Percentiles rank a stretch among this genome's conserved stretches.
phyloP scores from a whole-genome alignment of 2,113 vertebrate genomes.

The Erythrolamprus reginae region DNA sequence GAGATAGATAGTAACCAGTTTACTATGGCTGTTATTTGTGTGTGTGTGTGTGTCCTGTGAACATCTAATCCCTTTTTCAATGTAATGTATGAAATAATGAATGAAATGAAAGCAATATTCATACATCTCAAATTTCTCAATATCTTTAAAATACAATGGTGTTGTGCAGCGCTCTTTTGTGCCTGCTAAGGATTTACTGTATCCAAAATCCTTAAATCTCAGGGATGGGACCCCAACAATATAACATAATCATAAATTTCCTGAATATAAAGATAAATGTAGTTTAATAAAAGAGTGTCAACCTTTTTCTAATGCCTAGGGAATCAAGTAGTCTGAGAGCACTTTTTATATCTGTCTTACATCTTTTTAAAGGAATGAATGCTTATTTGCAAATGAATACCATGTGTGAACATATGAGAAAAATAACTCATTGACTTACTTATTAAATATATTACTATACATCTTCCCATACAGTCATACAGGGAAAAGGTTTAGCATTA shows the following conservation, averaged over 20 bases:
- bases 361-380: background rate
- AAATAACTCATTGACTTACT: background rate
- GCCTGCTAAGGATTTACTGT: background rate
- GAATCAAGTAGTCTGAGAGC: background rate
- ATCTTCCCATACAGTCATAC: background rate
- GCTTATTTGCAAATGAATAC: background rate
- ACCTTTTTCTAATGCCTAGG: background rate
- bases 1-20: background rate
- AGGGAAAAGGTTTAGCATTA: background rate
- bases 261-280: background rate
- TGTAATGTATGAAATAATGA: background rate
- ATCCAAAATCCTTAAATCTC: background rate
- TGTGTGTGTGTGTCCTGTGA: background rate
- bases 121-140: background rate
- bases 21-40: background rate
- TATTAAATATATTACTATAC: background rate
- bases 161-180: background rate
- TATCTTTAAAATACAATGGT: background rate
- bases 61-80: background rate
- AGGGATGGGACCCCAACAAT: background rate
- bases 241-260: background rate
- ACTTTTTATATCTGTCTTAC: background rate
- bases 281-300: background rate
- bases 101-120: background rate
- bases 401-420: background rate